Evolutionary conservation across 2,113 vertebrate genomes (phyloP), one percentile per base, ranked within the genome.

Genomic region (Microcebus tavaratra): DNA sequence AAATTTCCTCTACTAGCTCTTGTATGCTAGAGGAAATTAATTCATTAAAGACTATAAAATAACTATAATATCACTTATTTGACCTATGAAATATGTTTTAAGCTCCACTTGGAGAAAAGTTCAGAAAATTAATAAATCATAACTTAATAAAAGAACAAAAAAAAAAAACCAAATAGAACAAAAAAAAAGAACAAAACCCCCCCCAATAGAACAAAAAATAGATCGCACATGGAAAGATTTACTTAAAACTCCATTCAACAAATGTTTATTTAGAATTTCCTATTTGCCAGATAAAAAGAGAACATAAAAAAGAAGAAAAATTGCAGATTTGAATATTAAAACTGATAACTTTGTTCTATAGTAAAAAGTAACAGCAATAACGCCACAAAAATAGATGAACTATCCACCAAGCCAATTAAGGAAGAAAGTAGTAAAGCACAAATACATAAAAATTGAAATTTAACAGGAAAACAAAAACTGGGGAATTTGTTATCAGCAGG

Each of bases 101-200:
- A 68, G 13, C 12, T 76, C 11, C 4, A 57, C 21, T 85, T 80
- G 83, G 4, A 70, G 21, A 63, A 57, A 95, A 82, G 42, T 87
- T 65, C 55, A 82, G 39, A 83, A 86, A 94, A 94, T 79, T 80
- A 86, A 61, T 90, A 92, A 93, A 48, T 59, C 20, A 87, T 80
- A 61, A 61, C 36, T 23, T 65, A 59, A 53, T 20, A 89, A 42
- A 8, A 45, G 59, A 81, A 70, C 4, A 10, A 75, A 34, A 13
- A 72, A 18, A 55, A 5, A n/a, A n/a, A n/a, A n/a, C n/a, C n/a
- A n/a, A n/a, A n/a, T n/a, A 45, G 59, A 81, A 70, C 4, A 10
- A 75, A 34, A 13, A 72, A 18, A 55, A 5, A n/a, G n/a, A n/a
- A n/a, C n/a, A n/a, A n/a, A n/a, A n/a, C n/a, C n/a, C n/a, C 17